A percentile compares a stretch with the other conserved stretches of the same genome.
Conservation (phyloP, 2,113 vertebrate genomes). For the Hippocampus zosterae region DNA sequence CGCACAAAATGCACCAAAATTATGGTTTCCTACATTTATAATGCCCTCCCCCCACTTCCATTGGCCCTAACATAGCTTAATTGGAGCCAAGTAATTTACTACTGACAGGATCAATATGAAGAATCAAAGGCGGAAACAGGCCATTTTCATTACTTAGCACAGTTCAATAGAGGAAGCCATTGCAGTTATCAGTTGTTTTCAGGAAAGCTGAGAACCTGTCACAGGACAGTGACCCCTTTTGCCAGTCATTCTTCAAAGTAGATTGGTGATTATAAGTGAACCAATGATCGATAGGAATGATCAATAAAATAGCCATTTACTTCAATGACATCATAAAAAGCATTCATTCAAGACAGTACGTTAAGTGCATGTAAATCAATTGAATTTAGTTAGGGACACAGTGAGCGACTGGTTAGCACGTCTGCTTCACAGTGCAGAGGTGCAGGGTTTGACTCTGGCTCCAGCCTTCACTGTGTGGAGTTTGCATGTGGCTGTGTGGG, state of each 20-base stretch:
- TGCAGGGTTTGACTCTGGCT: too few relatives aligned
- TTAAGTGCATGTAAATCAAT: too few relatives aligned
- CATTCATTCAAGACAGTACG: too few relatives aligned
- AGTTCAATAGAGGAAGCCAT: conserved; percentile 50
- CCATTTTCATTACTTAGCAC: conserved; percentile 66
- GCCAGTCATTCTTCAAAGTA: not conserved
- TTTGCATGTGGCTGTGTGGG: too few relatives aligned
- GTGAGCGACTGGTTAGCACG: too few relatives aligned
- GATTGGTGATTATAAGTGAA: not conserved
- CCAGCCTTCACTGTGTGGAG: too few relatives aligned
- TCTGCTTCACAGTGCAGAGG: too few relatives aligned
- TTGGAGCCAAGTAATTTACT: conserved; percentile 61
- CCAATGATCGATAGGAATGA: too few relatives aligned
- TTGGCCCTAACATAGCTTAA: conserved; percentile 53
- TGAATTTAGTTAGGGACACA: too few relatives aligned
- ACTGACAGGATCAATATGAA: conserved; percentile 61
- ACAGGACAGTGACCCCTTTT: conserved; percentile 12
- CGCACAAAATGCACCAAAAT: not conserved
- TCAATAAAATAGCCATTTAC: not conserved
- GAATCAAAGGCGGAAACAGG: conserved; percentile 45
- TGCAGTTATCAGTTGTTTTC: conserved; percentile 34
- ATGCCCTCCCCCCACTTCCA: conserved; percentile 20
- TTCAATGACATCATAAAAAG: too few relatives aligned
- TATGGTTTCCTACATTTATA: not conserved
- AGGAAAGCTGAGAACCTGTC: conserved; percentile 20